Base-by-base conservation (phyloP, 2,113 vertebrate genomes). In the Oxygymnocypris stewartii region DNA sequence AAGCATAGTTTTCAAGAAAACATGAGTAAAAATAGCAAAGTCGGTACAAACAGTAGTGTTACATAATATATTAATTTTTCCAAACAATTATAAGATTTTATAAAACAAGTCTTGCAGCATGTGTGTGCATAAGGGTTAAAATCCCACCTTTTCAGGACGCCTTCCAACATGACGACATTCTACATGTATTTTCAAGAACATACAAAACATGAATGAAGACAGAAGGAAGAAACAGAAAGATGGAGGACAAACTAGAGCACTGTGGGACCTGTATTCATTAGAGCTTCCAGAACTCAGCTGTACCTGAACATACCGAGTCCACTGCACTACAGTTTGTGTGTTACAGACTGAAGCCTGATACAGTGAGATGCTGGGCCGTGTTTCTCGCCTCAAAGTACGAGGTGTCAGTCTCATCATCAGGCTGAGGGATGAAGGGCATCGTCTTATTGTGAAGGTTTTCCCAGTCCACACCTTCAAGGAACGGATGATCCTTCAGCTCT, bases 371-470 rank as follows among this genome's bases (percentile, higher is more conserved):
- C 92, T 99, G 97, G 85, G 97, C 97, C 1, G 95, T 95, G 93
- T 99, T 99, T 87, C 97, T 95, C 4, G 97, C 98, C 80, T 99
- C 97, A 82, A 99, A 99, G 90, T 99, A 99, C 0, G 96, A 97
- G 0, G 98, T 99, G 90, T 99, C 98, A 0, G 98, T 99, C 88
- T 99, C 98, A 2, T 97, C 95, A 59, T 96, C 95, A 0, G 98
- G 98, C 86, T 99, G 97, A 40, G 98, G 98, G 81, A 99, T 95
- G 87, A 99, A 99, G 0, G 97, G 95, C 98, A 99, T 99, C 0
- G 93, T 44, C 90, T 97, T 96, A 91, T 97, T 95, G 89, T 96
- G 97, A 20, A 97, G 92, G 89, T 97, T 95, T 83, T 97, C 97
- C 98, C 98, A 99, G 92, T 98, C 96, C 86, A 97, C 86, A 4